Evolutionary conservation across 2,797 vertebrate species (phyloP).

Genomic region (Sebastes baramenuke): DNA sequence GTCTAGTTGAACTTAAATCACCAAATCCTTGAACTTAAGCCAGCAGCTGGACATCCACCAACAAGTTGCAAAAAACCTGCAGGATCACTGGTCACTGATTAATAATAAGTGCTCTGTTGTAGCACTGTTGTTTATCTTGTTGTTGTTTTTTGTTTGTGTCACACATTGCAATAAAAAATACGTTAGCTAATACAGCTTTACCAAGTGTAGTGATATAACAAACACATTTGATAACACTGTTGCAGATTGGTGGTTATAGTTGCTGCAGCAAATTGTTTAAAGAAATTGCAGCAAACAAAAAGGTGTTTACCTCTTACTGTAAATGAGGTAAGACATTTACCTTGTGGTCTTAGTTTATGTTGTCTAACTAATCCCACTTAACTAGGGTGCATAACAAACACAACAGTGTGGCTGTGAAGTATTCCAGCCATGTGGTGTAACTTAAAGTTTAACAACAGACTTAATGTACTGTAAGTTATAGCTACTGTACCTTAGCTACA

Average conservation of each 20-base stretch:
- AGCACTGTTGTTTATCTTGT: neutral
- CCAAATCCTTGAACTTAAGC: neutral
- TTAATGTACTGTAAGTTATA: neutral
- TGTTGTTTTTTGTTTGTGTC: neutral
- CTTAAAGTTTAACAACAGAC: neutral
- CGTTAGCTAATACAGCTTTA: neutral
- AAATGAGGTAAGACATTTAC: neutral
- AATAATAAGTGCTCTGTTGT: neutral
- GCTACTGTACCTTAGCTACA: slow-evolving; percentile 25
- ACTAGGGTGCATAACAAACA: neutral
- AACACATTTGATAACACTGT: neutral
- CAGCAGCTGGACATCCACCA: neutral
- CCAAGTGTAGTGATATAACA: neutral
- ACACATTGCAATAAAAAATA: neutral
- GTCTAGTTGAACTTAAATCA: neutral
- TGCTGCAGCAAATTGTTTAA: neutral
- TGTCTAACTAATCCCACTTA: neutral
- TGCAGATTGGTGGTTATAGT: neutral
- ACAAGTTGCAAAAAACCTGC: slow-evolving; percentile 5
- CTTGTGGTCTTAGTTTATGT: neutral
- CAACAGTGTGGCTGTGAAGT: neutral
- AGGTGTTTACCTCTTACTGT: neutral
- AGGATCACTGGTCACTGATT: slow-evolving; percentile 3
- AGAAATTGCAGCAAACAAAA: neutral
- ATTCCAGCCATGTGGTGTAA: neutral